A percentile compares a stretch with the other conserved stretches of the same genome.
phyloP scores from a whole-genome alignment of 2,888 invertebrate species.

The Corbicula japonica region DNA sequence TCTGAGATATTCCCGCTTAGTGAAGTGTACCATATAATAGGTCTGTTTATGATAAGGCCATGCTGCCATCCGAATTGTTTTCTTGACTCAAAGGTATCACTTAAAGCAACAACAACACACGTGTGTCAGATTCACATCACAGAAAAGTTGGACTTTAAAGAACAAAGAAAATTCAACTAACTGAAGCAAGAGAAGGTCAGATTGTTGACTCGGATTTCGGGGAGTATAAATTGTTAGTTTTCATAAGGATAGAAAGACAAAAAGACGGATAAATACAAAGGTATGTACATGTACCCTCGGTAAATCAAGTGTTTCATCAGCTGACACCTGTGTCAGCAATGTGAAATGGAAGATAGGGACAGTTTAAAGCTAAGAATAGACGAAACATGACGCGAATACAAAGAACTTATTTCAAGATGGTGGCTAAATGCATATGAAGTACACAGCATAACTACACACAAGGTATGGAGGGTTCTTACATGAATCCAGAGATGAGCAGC shows the following conservation, averaged over 20 bases:
- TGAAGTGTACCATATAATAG: slow-evolving; percentile 86
- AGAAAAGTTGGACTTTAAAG: slow-evolving; percentile 16
- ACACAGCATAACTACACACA: slow-evolving; percentile 77
- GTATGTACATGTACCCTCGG: slow-evolving; percentile 39
- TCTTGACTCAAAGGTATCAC: slow-evolving; percentile 77
- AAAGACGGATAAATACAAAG: slow-evolving; percentile 38
- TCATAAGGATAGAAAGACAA: slow-evolving; percentile 41
- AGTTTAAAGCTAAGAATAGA: slow-evolving; percentile 76
- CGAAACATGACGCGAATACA: slow-evolving; percentile 79
- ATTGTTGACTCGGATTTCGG: slow-evolving; percentile 38
- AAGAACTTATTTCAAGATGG: slow-evolving; percentile 86
- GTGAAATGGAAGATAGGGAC: slow-evolving; percentile 34
- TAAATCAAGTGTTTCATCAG: slow-evolving; percentile 25
- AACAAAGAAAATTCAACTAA: slow-evolving; percentile 14
- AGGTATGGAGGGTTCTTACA: slow-evolving; percentile 79
- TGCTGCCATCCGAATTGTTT: slow-evolving; percentile 85
- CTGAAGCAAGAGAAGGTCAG: slow-evolving; percentile 50
- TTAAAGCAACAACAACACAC: slow-evolving; percentile 75
- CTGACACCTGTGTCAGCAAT: slow-evolving; percentile 26
- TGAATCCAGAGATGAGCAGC: slow-evolving; percentile 82
- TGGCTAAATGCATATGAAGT: slow-evolving; percentile 83
- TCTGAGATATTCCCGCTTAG: slow-evolving; percentile 86
- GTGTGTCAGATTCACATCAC: slow-evolving; percentile 72
- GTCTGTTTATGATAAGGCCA: slow-evolving; percentile 86
- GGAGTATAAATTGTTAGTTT: slow-evolving; percentile 54